Conservation (phyloP, 2,113 vertebrate genomes). For the Pardalotus punctatus region DNA sequence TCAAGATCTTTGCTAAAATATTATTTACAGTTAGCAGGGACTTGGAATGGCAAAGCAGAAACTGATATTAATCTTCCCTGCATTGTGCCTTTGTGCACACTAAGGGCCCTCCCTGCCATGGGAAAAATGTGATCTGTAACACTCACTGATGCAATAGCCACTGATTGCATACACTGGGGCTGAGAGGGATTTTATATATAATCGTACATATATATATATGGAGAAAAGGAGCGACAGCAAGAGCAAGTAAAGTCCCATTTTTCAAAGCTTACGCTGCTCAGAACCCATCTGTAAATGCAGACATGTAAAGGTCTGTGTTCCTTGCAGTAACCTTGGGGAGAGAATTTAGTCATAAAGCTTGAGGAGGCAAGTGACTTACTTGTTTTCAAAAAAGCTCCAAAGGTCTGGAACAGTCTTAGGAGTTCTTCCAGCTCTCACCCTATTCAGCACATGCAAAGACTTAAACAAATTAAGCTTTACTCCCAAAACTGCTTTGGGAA, state of each 20-base stretch:
- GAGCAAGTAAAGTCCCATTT: conserved; percentile 35
- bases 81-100: conserved; percentile 17
- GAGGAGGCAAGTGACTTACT: not conserved
- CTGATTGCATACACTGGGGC: conserved; percentile 15
- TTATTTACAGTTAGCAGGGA: conserved; percentile 73
- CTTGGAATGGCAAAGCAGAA: conserved; percentile 62
- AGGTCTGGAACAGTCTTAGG: not conserved
- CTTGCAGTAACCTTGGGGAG: not conserved
- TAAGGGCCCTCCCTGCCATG: conserved; percentile 23
- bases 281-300: conserved; percentile 8
- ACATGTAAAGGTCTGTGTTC: not conserved
- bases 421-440: not conserved
- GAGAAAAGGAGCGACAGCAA: not conserved
- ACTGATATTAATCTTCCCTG: conserved; percentile 70
- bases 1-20: conserved; percentile 70
- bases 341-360: not conserved
- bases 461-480: not conserved
- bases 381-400: not conserved
- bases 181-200: conserved; percentile 46
- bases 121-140: conserved; percentile 20
- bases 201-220: not conserved
- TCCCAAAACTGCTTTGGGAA: not conserved
- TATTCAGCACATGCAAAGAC: not conserved
- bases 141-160: conserved; percentile 57
- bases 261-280: conserved; percentile 14